Conservation (phyloP, 2,113 vertebrate species). For the Tapirus terrestris region DNA sequence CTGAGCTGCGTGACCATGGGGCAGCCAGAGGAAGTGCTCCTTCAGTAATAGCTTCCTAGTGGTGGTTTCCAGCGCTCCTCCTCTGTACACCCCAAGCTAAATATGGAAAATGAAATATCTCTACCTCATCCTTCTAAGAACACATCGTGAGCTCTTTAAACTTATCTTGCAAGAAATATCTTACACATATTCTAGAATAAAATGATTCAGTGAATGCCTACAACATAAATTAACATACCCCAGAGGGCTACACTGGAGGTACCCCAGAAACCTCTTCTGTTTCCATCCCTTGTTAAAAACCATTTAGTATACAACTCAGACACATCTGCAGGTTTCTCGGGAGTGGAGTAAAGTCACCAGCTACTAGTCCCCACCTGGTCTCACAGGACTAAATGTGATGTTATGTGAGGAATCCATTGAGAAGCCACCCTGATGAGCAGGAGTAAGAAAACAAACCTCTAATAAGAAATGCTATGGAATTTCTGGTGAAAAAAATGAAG, state of each 20-base stretch:
- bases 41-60: not conserved
- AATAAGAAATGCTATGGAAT: not conserved
- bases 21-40: not conserved
- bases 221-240: not conserved
- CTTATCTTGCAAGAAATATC: not conserved
- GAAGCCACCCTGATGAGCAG: not conserved
- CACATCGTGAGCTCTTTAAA: not conserved
- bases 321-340: not conserved
- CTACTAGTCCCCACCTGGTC: not conserved
- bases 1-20: fast-evolving
- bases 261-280: not conserved
- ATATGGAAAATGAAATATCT: not conserved
- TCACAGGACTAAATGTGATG: not conserved
- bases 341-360: not conserved
- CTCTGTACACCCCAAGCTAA: not conserved
- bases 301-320: not conserved
- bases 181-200: not conserved
- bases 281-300: not conserved
- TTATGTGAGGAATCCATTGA: not conserved
- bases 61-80: not conserved
- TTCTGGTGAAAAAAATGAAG: not conserved
- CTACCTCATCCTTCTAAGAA: not conserved
- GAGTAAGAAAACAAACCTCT: not conserved
- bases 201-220: not conserved
- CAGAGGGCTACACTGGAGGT: not conserved